A percentile compares a stretch with the other conserved stretches of the same genome.
phyloP scores from a whole-genome alignment of 2,797 vertebrate genomes.

The Sciurus vulgaris region DNA sequence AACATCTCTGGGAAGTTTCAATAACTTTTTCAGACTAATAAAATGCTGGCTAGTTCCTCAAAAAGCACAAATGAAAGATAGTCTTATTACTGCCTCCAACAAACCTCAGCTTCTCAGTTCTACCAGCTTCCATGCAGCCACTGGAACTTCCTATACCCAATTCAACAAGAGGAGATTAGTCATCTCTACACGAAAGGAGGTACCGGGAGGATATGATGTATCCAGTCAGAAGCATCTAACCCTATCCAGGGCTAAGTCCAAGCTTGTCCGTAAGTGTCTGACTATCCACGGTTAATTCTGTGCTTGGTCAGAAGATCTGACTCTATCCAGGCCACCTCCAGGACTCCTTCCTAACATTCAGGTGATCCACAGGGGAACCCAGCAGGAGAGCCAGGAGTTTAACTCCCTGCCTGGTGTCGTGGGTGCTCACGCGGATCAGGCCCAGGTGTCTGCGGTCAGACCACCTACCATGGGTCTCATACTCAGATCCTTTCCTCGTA shows the following conservation, averaged over 20 bases:
- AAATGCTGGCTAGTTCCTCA: slow-evolving; percentile 70
- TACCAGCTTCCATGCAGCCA: neutral
- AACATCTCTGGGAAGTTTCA: slow-evolving; percentile 77
- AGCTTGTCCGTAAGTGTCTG: neutral
- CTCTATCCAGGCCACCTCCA: no score
- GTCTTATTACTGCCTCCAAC: slow-evolving; percentile 51
- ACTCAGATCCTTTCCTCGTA: neutral
- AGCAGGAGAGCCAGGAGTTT: neutral
- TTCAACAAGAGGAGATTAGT: neutral
- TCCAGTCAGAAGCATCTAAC: neutral
- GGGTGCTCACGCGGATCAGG: neutral
- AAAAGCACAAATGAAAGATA: slow-evolving; percentile 59
- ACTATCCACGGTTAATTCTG: no score
- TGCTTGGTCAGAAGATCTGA: neutral
- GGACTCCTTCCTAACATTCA: neutral
- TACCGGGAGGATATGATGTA: neutral
- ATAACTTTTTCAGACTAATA: slow-evolving; percentile 75
- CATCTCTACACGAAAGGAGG: neutral
- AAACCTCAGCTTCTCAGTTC: neutral
- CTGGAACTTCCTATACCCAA: neutral
- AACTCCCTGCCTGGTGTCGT: neutral
- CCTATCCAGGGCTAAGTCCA: neutral
- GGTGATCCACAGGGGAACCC: neutral
- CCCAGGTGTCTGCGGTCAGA: neutral
- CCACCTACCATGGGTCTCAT: neutral